Conservation (phyloP, 2,113 vertebrate species). For the Thomomys bottae region DNA sequence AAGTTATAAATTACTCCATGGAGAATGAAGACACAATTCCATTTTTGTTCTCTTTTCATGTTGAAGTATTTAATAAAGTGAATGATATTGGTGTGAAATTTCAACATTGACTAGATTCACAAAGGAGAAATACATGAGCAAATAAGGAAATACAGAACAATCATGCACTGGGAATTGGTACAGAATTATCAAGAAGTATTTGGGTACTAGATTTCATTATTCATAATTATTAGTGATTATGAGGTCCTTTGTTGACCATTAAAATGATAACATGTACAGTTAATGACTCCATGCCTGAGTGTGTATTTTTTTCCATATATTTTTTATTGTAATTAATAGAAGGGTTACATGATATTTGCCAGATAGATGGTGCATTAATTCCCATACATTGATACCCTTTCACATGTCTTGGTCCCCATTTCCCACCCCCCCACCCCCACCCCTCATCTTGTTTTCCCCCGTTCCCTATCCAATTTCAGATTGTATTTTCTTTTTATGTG, state of each 20-base stretch:
- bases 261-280: neutral
- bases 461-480: too few species aligned
- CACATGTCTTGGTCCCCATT: too few species aligned
- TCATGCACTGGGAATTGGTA: neutral
- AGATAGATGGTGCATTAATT: too few species aligned
- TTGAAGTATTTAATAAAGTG: slow-evolving; percentile 32
- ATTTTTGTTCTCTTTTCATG: slow-evolving; percentile 5
- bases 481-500: neutral
- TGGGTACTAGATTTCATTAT: neutral
- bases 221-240: slow-evolving; percentile 34
- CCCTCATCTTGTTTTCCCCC: too few species aligned
- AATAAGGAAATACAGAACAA: neutral
- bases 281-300: neutral
- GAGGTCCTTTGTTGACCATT: neutral
- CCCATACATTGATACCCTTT: too few species aligned
- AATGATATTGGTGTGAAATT: neutral
- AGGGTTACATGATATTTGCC: too few species aligned
- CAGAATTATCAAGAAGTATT: neutral
- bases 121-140: slow-evolving; percentile 4
- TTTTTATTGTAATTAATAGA: too few species aligned
- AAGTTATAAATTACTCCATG: neutral
- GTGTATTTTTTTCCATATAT: neutral
- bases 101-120: neutral
- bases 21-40: neutral
- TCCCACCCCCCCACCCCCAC: too few species aligned